Percentiles rank a stretch among this genome's conserved stretches.
Evolutionary conservation across 2,113 vertebrate species (phyloP).

Genomic region (Melanerpes formicivorus): DNA sequence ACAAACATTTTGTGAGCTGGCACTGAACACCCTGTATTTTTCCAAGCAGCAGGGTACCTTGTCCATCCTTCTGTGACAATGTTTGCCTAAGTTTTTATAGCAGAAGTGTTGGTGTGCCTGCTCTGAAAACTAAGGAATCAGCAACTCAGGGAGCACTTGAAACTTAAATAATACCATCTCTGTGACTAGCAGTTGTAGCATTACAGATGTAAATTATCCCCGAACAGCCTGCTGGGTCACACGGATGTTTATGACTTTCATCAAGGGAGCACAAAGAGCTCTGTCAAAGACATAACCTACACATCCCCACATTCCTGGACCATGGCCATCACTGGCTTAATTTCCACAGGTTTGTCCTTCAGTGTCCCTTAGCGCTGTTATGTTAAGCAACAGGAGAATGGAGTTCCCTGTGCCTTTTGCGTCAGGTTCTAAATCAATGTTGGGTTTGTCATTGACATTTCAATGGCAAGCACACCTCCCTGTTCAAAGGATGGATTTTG

Average conservation of each 20-base stretch:
- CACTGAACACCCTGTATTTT: neutral
- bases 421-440: neutral
- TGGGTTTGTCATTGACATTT: slow-evolving; percentile 1
- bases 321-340: rapidly evolving
- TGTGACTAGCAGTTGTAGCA: neutral
- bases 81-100: neutral
- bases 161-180: neutral
- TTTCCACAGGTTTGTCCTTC: neutral
- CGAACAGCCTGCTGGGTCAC: neutral
- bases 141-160: neutral
- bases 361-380: neutral
- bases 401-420: neutral
- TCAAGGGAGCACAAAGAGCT: neutral
- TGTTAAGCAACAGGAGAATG: neutral
- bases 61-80: neutral
- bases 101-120: neutral
- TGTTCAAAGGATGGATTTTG: neutral
- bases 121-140: neutral
- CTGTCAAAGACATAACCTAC: neutral
- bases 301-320: neutral
- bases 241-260: rapidly evolving
- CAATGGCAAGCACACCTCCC: neutral
- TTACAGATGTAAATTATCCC: neutral
- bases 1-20: neutral
- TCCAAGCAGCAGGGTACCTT: neutral